Base-by-base conservation (phyloP, 2,888 invertebrate species). In the Gari tellinella region DNA sequence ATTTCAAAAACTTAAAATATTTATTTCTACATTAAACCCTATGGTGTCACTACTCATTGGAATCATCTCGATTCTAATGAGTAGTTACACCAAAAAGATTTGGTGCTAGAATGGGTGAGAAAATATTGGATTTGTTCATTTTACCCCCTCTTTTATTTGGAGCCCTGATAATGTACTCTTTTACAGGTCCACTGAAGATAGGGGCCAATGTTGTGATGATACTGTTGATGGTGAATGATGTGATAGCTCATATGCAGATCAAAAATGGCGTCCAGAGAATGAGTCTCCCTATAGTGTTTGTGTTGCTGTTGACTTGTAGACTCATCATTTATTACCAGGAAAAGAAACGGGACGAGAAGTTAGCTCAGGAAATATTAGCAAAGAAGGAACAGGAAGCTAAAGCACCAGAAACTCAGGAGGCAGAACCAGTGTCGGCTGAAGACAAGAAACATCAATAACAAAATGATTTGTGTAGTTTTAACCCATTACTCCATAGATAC, bases 181-280 rank as follows among this genome's bases (percentile, higher is more conserved):
- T 94, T 94, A 43, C 93, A 97, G 98, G 97, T 92, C 96, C 96
- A 92, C 93, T 98, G 75, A 98, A 98, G 93, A 97, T 98, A 91
- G 94, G 95, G 53, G 97, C 97, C 48, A 99, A 99, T 92, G 93
- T 96, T 12, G 94, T 96, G 38, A 94, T 99, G 70, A 94, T 99
- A 46, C 81, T 96, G 58, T 93, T 98, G 80, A 98, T 97, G 94
- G 90, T 97, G 75, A 94, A 97, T 92, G 97, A 97, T 40, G 96
- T 97, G 63, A 98, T 98, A 92, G 97, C 97, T 15, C 91, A 91
- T 67, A 89, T 82, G 66, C 87, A 89, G 19, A 82, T 91, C n/a
- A 88, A 90, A 49, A 90, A 92, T 53, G 89, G 89, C 21, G 68
- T 92, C 43, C 91, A 92, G 31, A 88, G 90, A 64, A 90, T 91